These are phyloP conservation scores for Caenorhabditis panamensis DNA, from an alignment of 2,888 invertebrate genomes.

Conservation along the genomic window DNA sequence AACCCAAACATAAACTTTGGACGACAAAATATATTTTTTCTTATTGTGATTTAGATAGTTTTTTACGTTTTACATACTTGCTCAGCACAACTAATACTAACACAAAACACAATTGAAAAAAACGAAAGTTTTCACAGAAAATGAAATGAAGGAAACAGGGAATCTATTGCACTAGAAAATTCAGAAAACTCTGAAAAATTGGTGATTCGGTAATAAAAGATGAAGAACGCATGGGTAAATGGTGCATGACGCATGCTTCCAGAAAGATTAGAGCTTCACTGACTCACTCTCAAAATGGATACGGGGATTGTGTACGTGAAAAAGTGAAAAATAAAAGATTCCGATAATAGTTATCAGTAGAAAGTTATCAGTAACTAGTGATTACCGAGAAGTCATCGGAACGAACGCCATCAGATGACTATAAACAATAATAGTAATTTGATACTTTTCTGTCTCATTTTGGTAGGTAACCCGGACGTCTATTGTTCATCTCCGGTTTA, in stretches of 20 bases:
- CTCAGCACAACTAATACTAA: neutral
- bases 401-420: neutral
- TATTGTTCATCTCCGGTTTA: too few species aligned
- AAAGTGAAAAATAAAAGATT: neutral
- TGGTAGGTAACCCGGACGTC: too few species aligned
- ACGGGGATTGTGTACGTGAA: neutral
- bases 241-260: neutral
- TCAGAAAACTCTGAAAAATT: slow-evolving; percentile 26
- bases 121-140: neutral
- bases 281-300: neutral
- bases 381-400: neutral
- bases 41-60: too few species aligned
- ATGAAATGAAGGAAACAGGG: neutral
- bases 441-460: neutral
- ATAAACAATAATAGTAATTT: slow-evolving; percentile 5
- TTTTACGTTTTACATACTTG: too few species aligned
- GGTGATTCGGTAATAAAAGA: slow-evolving; percentile 52
- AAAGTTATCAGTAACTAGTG: slow-evolving; percentile 3
- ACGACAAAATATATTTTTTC: neutral
- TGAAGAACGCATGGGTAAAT: slow-evolving; percentile 23
- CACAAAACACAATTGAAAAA: neutral
- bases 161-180: slow-evolving; percentile 11
- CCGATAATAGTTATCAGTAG: too few species aligned
- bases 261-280: neutral
- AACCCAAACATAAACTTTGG: neutral